Conservation (phyloP, 1,140 invertebrate species). For the Eubasilissa regina region DNA sequence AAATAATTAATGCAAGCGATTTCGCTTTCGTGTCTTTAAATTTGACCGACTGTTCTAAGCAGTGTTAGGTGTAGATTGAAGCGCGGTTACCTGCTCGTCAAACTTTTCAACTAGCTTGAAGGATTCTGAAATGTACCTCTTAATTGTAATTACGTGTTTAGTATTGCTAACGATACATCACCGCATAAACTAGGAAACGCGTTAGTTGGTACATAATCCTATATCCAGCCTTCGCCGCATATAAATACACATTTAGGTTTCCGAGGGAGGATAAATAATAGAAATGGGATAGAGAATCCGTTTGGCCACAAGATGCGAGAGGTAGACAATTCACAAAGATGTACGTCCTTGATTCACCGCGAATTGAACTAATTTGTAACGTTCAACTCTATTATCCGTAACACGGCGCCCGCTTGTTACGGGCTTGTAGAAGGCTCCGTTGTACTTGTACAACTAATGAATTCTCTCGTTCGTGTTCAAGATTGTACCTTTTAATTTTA, state of each 20-base stretch:
- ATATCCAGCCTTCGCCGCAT: background rate
- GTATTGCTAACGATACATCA: slow-evolving; percentile 7
- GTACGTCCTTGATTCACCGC: slow-evolving; percentile 52
- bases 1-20: no score
- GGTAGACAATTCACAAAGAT: slow-evolving; percentile 50
- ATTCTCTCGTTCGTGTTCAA: slow-evolving; percentile 1
- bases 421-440: slow-evolving; percentile 4
- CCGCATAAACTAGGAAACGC: background rate
- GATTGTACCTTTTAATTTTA: background rate
- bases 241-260: slow-evolving; percentile 3
- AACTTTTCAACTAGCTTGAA: no score
- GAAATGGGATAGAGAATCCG: background rate
- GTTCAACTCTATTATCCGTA: slow-evolving; percentile 52
- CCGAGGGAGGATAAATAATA: slow-evolving; percentile 15
- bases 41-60: no score
- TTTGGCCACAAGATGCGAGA: slow-evolving; percentile 28
- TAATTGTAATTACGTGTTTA: slow-evolving; percentile 6
- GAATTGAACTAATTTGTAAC: slow-evolving; percentile 59
- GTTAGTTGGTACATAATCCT: background rate
- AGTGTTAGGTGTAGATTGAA: no score
- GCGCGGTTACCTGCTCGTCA: no score
- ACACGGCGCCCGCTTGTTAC: slow-evolving; percentile 31
- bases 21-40: no score
- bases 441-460: slow-evolving; percentile 16
- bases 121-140: background rate